Conservation (phyloP, 2,888 invertebrate species). For the Halocaridina rubra region DNA sequence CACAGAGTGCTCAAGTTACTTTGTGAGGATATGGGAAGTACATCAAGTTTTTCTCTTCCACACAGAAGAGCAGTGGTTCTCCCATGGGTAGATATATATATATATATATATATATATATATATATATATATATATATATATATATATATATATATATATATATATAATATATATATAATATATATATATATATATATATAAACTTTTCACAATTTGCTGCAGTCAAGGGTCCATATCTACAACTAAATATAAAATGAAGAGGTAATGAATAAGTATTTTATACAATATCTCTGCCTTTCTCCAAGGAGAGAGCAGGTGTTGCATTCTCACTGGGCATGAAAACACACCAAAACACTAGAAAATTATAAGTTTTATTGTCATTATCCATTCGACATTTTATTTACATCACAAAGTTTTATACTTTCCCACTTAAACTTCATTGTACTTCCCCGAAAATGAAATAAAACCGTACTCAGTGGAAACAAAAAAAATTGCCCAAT, state of each 20-base stretch:
- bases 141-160: too few species aligned
- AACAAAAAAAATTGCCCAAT: too few species aligned
- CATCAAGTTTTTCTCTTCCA: too few species aligned
- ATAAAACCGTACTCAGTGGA: not conserved
- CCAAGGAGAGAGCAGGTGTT: not conserved
- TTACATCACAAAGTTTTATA: slow-evolving; percentile 32
- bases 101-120: too few species aligned
- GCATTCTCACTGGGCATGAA: not conserved
- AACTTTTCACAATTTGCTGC: not conserved
- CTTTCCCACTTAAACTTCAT: not conserved
- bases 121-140: too few species aligned
- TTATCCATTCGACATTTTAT: slow-evolving; percentile 28
- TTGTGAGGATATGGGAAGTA: too few species aligned
- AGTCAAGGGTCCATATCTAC: too few species aligned
- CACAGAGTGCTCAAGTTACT: too few species aligned
- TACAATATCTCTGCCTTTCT: not conserved
- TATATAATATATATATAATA: not conserved
- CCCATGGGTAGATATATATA: too few species aligned
- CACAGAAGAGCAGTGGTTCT: too few species aligned
- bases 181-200: not conserved
- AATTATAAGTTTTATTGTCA: slow-evolving; percentile 46
- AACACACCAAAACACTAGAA: slow-evolving; percentile 25
- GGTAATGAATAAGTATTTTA: too few species aligned
- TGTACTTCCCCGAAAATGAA: slow-evolving; percentile 9
- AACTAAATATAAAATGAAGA: too few species aligned